Evolutionary conservation across 2,797 vertebrate genomes (phyloP), one percentile per base, ranked within the genome.

Genomic region (Miichthys miiuy): DNA sequence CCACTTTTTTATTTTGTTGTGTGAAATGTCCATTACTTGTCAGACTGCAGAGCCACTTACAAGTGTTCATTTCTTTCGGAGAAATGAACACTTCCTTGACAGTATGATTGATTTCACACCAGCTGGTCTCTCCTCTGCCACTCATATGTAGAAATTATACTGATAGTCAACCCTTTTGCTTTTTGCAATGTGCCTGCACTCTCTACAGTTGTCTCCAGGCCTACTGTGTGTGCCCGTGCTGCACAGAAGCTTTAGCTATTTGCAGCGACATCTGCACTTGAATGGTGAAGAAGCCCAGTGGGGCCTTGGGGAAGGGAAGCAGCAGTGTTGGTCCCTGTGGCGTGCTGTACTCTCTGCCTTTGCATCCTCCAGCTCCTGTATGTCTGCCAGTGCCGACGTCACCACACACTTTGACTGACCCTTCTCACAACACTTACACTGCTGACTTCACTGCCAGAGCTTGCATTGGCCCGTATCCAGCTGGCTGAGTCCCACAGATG

Each of bases 391-490:
- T 18, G 30, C 52, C 38, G 42, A 89, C 83, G 75, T 93, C 89
- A 91, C 79, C 46, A 20, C 79, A 82, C 89, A 90, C 90, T 90
- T 75, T 84, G 79, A 82, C 77, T 93, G 93, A 93, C 90, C 91
- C 88, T 85, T 72, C 79, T 66, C 57, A 46, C 89, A 76, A 82
- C 82, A 83, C 84, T 87, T 80, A 77, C 79, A 69, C 85, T 82
- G 75, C 84, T 88, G 87, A 84, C 87, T 83, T 87, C 82, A 87
- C 84, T 90, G 86, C 86, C 84, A 86, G 80, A 77, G 77, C 84
- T 88, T 72, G 55, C 18, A 14, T 85, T 93, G 91, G 90, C 89
- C 48, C n/a, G 3, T 66, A 63, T 91, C 91, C 90, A 91, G 85
- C 85, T 90, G 91, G 90, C 90, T 80, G 75, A 78, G 42, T 50